A percentile compares a stretch with the other conserved stretches of the same genome.
Conservation (phyloP, 2,113 vertebrate species). For the Pluvianellus socialis region DNA sequence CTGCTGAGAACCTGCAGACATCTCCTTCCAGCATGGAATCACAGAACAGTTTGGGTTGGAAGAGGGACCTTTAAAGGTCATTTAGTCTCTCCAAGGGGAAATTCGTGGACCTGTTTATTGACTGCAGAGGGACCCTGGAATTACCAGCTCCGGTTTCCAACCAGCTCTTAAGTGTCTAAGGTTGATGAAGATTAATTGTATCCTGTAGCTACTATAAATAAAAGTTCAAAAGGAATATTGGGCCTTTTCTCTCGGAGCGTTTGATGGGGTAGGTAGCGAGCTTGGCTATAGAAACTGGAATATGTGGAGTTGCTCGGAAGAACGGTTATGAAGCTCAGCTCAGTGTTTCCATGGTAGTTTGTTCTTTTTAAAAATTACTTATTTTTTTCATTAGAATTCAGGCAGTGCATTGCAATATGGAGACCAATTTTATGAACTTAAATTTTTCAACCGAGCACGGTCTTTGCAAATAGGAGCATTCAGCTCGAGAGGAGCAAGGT, state of each 20-base stretch:
- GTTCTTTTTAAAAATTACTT: background rate
- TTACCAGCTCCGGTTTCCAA: background rate
- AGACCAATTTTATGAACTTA: background rate
- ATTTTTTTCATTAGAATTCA: background rate
- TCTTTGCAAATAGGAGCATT: background rate
- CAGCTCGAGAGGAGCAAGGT: background rate
- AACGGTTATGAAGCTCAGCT: background rate
- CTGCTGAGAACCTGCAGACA: background rate
- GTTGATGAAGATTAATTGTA: background rate
- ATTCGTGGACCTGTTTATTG: background rate
- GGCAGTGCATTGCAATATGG: background rate
- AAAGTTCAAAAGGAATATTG: background rate
- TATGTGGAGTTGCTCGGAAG: background rate
- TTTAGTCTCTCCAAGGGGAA: background rate
- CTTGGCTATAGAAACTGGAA: background rate
- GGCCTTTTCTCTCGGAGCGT: background rate
- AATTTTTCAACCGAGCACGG: background rate
- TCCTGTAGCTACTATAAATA: background rate
- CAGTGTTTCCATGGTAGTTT: background rate
- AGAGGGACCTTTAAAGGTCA: background rate
- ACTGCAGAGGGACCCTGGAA: background rate
- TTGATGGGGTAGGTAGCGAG: background rate
- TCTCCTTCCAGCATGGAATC: background rate
- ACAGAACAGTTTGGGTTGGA: background rate
- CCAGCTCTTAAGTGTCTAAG: background rate